Conservation (phyloP, 2,113 vertebrate genomes). For the Apodemus sylvaticus region DNA sequence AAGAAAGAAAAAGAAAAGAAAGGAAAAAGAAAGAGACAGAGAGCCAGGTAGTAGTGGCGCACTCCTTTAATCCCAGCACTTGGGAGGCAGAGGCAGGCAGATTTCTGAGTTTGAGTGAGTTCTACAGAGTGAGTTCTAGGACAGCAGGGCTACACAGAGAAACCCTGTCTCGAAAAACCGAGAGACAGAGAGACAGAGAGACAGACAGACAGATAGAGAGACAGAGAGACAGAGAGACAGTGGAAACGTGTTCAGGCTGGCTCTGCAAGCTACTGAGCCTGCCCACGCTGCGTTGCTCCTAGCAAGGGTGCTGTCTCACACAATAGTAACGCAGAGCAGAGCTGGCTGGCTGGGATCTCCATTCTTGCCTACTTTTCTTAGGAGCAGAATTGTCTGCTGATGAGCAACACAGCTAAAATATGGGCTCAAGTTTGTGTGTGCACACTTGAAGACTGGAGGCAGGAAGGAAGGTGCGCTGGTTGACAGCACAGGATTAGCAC, state of each 20-base stretch:
- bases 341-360: background rate
- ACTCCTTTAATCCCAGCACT: no score
- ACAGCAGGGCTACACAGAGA: no score
- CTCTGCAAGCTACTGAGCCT: background rate
- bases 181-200: no score
- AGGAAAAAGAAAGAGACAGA: background rate
- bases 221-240: background rate
- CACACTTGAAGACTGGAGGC: background rate
- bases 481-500: background rate
- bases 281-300: no score
- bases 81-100: no score
- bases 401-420: background rate
- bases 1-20: no score
- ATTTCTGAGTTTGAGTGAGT: no score
- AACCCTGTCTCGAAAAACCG: no score
- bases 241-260: background rate
- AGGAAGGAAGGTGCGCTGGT: background rate
- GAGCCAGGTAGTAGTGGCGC: no score
- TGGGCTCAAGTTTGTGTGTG: background rate
- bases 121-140: no score
- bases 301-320: background rate
- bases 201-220: background rate
- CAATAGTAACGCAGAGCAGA: background rate
- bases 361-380: background rate
- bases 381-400: background rate